Evolutionary conservation across 2,888 invertebrate genomes (phyloP).

Genomic region (Colostygia pectinataria): DNA sequence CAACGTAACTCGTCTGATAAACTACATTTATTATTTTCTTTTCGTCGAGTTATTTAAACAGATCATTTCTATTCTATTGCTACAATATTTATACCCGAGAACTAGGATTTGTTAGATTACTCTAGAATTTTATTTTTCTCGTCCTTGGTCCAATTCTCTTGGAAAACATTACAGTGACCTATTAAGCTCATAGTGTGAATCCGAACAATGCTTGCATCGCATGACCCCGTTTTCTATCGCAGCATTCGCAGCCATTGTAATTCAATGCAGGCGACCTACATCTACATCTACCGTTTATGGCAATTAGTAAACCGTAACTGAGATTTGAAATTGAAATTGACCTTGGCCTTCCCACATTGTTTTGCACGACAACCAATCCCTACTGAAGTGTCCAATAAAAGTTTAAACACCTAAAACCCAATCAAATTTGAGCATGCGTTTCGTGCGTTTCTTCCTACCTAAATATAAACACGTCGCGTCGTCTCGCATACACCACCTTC

Average conservation of each 20-base stretch:
- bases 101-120: too few relatives aligned
- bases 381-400: conserved; percentile 6
- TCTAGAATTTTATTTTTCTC: conserved; percentile 13
- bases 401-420: conserved; percentile 32
- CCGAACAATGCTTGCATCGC: conserved; percentile 59
- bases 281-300: conserved; percentile 49
- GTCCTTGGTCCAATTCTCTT: conserved; percentile 56
- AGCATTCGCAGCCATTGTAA: conserved; percentile 51
- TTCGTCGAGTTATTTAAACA: too few relatives aligned
- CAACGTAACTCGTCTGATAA: too few relatives aligned
- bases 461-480: conserved; percentile 71
- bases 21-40: too few relatives aligned
- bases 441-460: conserved; percentile 53
- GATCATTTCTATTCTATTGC: too few relatives aligned
- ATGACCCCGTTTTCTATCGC: conserved; percentile 61
- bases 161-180: conserved; percentile 50
- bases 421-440: conserved; percentile 44
- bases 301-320: conserved; percentile 42
- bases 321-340: conserved; percentile 29
- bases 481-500: conserved; percentile 69
- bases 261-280: conserved; percentile 57
- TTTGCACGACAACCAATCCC: conserved; percentile 17
- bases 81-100: too few relatives aligned
- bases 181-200: conserved; percentile 56
- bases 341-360: conserved; percentile 38